phyloP scores from a whole-genome alignment of 2,113 vertebrate species.

The Pedetes capensis region DNA sequence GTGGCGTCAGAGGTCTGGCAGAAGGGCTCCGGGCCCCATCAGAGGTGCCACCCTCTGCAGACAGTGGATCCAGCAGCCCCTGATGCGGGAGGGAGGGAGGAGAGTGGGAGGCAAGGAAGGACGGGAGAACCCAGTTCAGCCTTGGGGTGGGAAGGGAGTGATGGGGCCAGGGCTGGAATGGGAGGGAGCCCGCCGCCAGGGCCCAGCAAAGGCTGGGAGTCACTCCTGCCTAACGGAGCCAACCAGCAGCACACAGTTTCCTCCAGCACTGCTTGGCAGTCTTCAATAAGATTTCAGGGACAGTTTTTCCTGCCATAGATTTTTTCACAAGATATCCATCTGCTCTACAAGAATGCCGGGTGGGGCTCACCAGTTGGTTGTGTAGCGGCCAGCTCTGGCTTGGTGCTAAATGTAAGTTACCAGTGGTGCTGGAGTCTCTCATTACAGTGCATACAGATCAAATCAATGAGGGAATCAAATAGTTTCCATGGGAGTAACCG shows the following conservation, averaged over 20 bases:
- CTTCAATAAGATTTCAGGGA: not conserved
- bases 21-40: not conserved
- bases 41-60: rapidly evolving
- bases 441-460: not conserved
- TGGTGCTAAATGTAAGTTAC: not conserved
- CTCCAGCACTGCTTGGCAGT: not conserved
- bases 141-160: too few species aligned
- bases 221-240: not conserved
- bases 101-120: too few species aligned
- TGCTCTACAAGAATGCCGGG: not conserved
- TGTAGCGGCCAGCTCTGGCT: not conserved
- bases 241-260: rapidly evolving
- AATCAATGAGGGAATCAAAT: rapidly evolving
- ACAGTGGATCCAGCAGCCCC: not conserved
- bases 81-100: not conserved
- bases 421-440: not conserved
- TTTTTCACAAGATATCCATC: not conserved
- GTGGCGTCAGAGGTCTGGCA: not conserved
- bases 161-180: too few species aligned
- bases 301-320: not conserved
- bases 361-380: not conserved
- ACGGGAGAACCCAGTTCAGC: not conserved
- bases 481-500: not conserved
- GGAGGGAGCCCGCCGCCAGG: not conserved
- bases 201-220: rapidly evolving